Percentiles rank a stretch among this genome's conserved stretches.
These are phyloP conservation scores for Actinernus sp. DNA, from an alignment of 92 coral and sea anemone species.

Conservation along the genomic window DNA sequence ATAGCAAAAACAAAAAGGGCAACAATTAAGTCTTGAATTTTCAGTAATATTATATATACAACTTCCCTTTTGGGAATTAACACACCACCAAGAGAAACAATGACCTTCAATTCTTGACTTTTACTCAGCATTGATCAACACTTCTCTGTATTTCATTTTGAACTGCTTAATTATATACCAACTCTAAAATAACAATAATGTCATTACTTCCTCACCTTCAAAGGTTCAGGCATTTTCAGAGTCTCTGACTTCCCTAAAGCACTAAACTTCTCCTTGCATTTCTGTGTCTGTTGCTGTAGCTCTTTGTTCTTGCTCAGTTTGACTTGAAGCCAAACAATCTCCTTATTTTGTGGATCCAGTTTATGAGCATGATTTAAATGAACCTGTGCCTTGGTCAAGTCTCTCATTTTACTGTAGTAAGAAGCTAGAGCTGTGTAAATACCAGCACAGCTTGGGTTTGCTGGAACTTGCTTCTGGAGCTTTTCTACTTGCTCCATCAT, in stretches of 20 bases:
- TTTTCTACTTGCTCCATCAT: constrained; percentile 24
- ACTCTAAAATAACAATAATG: no score
- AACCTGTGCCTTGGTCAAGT: constrained; percentile 39
- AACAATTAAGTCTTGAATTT: no score
- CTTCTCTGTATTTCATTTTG: no score
- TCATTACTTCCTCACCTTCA: constrained; percentile 55
- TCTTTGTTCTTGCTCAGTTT: constrained; percentile 47
- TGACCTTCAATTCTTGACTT: no score
- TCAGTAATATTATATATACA: no score
- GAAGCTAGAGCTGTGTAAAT: constrained; percentile 60
- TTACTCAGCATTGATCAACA: no score
- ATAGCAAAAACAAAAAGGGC: no score
- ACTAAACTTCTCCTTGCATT: constrained; percentile 1
- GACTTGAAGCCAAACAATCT: constrained; percentile 59
- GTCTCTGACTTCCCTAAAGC: not conserved
- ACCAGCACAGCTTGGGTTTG: constrained; percentile 55
- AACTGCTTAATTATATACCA: no score
- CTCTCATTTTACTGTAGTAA: constrained; percentile 41
- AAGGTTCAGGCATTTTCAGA: constrained; percentile 44
- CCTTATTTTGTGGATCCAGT: constrained; percentile 60
- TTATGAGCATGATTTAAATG: constrained; percentile 40
- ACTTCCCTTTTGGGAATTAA: no score
- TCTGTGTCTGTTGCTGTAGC: constrained; percentile 41
- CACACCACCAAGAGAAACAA: no score
- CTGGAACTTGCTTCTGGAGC: constrained; percentile 30